Evolutionary conservation across 2,113 vertebrate genomes (phyloP).

Genomic region (Ancistrus triradiatus): DNA sequence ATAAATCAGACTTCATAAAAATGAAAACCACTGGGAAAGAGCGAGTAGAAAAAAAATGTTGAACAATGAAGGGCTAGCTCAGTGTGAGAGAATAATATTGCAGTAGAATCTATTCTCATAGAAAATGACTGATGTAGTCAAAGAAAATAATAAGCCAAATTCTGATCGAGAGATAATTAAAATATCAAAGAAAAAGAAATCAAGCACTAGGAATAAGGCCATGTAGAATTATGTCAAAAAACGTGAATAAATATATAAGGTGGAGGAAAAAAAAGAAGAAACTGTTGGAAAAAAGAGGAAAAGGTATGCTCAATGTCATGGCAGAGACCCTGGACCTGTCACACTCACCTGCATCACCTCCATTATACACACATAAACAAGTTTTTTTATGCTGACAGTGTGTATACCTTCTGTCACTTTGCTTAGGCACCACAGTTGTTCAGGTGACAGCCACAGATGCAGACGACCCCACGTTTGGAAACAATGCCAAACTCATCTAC

Average conservation of each 20-base stretch:
- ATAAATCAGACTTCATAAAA: no score
- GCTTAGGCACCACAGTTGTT: conserved; percentile 82
- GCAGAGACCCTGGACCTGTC: conserved; percentile 49
- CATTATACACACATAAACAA: conserved; percentile 35
- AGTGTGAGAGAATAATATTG: no score
- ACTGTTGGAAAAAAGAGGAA: not conserved
- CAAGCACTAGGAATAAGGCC: no score
- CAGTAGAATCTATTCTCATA: not conserved
- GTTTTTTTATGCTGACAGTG: conserved; percentile 35
- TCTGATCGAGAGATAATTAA: no score
- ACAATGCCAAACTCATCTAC: conserved; percentile 86
- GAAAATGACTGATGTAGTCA: no score
- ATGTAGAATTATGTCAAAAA: no score
- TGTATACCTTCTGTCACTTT: conserved; percentile 33
- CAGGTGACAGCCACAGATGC: conserved; percentile 90
- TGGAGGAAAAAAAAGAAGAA: conserved; percentile 13
- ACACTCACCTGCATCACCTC: conserved; percentile 49
- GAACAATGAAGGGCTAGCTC: no score
- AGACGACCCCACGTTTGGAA: conserved; percentile 81
- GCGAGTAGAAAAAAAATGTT: no score
- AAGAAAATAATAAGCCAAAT: no score
- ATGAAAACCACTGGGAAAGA: no score
- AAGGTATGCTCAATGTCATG: conserved; percentile 45
- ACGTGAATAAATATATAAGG: not conserved
- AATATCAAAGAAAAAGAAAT: no score